These are phyloP conservation scores for Gobius niger DNA, from an alignment of 2,113 vertebrate genomes.

Conservation along the genomic window DNA sequence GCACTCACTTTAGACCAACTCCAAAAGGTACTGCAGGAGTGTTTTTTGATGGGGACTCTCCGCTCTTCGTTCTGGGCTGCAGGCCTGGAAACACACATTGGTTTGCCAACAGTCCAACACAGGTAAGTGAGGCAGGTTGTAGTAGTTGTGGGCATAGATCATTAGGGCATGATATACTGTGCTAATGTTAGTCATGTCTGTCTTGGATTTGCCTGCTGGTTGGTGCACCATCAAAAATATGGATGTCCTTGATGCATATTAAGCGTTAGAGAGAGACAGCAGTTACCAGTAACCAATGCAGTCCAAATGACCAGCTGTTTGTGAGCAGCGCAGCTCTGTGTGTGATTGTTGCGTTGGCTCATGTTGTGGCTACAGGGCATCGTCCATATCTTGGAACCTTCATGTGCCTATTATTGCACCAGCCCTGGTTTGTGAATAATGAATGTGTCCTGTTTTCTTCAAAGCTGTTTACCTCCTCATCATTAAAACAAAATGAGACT, in stretches of 20 bases:
- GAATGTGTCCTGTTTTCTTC: neutral
- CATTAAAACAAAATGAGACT: constrained; percentile 1
- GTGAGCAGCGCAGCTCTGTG: neutral
- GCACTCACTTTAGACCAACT: no score
- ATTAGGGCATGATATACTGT: neutral
- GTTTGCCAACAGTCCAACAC: no score
- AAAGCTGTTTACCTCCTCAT: constrained; percentile 9
- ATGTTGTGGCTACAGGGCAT: neutral
- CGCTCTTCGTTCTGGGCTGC: no score
- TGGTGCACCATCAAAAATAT: neutral
- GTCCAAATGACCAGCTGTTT: constrained; percentile 6
- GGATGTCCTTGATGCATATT: constrained; percentile 6
- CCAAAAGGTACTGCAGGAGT: no score
- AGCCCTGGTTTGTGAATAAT: constrained; percentile 19
- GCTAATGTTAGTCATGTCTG: neutral
- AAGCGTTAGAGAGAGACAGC: constrained; percentile 11
- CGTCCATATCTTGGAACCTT: neutral
- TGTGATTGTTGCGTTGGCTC: neutral
- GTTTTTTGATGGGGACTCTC: no score
- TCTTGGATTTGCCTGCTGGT: neutral
- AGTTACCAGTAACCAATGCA: constrained; percentile 1
- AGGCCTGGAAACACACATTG: no score
- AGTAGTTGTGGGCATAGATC: neutral
- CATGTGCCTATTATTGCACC: constrained; percentile 8
- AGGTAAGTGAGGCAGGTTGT: no score